These are phyloP conservation scores for Procavia capensis DNA, from an alignment of 2,113 vertebrate genomes.

Conservation along the genomic window DNA sequence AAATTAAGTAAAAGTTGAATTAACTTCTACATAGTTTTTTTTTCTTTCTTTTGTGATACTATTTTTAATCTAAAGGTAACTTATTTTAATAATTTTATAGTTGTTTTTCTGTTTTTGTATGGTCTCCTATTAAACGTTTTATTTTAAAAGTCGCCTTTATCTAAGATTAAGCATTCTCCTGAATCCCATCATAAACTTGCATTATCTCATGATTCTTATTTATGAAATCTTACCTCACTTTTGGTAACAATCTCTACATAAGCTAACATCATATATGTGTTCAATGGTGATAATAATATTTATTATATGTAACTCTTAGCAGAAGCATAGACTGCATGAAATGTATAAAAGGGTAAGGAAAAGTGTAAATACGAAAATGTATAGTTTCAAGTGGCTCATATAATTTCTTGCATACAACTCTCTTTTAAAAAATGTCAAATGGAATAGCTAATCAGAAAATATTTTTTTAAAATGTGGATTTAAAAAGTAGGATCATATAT, in stretches of 20 bases:
- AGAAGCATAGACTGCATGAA: neutral
- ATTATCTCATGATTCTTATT: neutral
- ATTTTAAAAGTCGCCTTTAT: neutral
- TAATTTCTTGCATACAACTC: neutral
- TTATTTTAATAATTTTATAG: neutral
- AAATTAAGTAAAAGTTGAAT: neutral
- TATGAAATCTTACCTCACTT: neutral
- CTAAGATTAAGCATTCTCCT: neutral
- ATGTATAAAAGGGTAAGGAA: neutral
- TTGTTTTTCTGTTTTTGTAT: neutral
- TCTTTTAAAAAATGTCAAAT: neutral
- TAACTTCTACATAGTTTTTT: neutral
- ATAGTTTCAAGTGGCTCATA: neutral
- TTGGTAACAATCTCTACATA: neutral
- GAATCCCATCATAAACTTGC: neutral
- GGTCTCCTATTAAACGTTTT: neutral
- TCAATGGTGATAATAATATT: neutral
- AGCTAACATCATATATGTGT: neutral
- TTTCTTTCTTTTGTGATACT: neutral
- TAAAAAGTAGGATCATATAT: neutral
- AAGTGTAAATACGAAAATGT: neutral
- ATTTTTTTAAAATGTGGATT: neutral
- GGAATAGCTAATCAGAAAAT: neutral
- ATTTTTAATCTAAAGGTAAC: neutral
- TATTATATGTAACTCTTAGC: neutral